Evolutionary conservation across 2,797 vertebrate species (phyloP).

Genomic region (Gambelia wislizenii): DNA sequence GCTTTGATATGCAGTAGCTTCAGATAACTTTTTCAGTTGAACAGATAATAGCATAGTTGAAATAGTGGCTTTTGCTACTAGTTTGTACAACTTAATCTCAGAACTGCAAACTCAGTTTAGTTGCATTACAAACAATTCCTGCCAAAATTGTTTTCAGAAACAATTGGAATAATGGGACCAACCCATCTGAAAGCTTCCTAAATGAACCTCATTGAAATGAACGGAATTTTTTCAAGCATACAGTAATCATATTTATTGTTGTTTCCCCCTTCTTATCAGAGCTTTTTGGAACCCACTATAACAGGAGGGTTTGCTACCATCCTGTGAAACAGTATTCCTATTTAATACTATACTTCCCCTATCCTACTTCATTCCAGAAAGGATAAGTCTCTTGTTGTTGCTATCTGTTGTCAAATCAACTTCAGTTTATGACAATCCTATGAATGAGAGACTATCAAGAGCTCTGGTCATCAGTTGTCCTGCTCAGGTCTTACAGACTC

Average conservation of each 20-base stretch:
- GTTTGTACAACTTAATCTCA: constrained; percentile 1
- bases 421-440: no score
- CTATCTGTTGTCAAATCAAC: no score
- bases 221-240: neutral
- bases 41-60: constrained; percentile 27
- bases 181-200: neutral
- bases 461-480: no score
- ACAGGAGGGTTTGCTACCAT: neutral
- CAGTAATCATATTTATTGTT: neutral
- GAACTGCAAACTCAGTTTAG: constrained; percentile 5
- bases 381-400: no score
- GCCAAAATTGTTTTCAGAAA: neutral
- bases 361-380: no score
- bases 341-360: no score
- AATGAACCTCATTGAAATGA: neutral
- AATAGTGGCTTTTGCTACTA: constrained; percentile 24
- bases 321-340: neutral
- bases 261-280: neutral
- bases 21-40: constrained; percentile 24
- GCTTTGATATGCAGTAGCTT: constrained; percentile 7
- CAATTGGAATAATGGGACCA: constrained; percentile 16
- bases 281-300: neutral
- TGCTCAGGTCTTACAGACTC: no score
- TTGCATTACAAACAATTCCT: neutral
- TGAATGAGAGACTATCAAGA: no score